A percentile compares a stretch with the other conserved stretches of the same genome.
Evolutionary conservation across 2,888 invertebrate species (phyloP).

Genomic region (Unio pictorum): DNA sequence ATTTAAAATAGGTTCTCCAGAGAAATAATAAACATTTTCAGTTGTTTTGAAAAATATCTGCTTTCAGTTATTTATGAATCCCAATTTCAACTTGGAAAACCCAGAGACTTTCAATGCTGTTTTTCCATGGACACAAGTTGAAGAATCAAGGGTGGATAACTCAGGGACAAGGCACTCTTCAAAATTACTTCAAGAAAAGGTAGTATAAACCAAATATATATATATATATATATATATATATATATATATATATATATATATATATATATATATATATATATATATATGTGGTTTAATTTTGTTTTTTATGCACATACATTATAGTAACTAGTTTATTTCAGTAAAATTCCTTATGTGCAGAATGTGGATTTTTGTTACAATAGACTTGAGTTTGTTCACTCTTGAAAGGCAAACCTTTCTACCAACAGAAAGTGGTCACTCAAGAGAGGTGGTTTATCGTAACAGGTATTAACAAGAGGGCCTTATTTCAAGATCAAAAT

Average conservation of each 20-base stretch:
- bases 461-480: too few relatives aligned
- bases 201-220: slow-evolving; percentile 49
- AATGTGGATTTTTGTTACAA: not conserved
- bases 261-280: too few relatives aligned
- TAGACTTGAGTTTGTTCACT: not conserved
- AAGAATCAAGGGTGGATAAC: slow-evolving; percentile 45
- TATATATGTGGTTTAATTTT: not conserved
- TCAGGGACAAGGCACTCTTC: slow-evolving; percentile 67
- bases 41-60: slow-evolving; percentile 7
- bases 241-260: too few relatives aligned
- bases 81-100: slow-evolving; percentile 84
- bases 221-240: not conserved
- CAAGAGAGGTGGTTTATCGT: too few relatives aligned
- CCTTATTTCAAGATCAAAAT: too few relatives aligned
- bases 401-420: too few relatives aligned
- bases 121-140: slow-evolving; percentile 79
- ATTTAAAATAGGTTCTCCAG: too few relatives aligned
- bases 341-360: not conserved
- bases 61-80: slow-evolving; percentile 82
- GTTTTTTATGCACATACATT: not conserved
- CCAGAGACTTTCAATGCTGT: slow-evolving; percentile 87
- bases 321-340: not conserved
- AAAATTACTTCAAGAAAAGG: slow-evolving; percentile 86
- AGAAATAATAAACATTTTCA: not conserved
- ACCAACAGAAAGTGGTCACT: too few relatives aligned